Base-by-base conservation (phyloP, 2,797 vertebrate species). In the Margarornis squamiger region DNA sequence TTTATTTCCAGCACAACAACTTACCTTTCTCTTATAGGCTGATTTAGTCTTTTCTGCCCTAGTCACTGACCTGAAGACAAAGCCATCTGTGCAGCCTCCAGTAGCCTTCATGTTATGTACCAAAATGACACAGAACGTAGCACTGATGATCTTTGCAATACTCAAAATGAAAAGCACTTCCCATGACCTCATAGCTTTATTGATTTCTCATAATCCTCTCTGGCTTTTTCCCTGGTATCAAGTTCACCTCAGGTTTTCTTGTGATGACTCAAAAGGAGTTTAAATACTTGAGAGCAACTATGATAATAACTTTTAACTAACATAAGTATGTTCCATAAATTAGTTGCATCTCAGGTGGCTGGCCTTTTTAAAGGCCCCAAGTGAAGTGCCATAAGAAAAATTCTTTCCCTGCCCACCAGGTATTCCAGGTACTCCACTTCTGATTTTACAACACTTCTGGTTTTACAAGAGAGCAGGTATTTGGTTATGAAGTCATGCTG, bases 11-110 rank as follows among this genome's bases (percentile, higher is more conserved):
- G 55, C 72, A 84, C 39, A 93, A 77, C 58, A 72, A 84, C 58
- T 41, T 78, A 55, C 24, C 29, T 78, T 91, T 83, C 57, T 94
- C 92, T 92, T 70, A 86, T 54, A 66, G 78, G 58, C 27, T 81
- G 78, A 90, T 90, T 87, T 58, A 87, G 70, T 81, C 43, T 79
- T 70, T 93, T 92, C 83, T 95, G 83, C 90, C 76, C 83, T 79
- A 67, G 61, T 77, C 78, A 92, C 48, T 89, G 93, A 91, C 84
- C 80, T 95, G 67, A 85, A 67, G 88, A 76, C 1, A 18, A 93
- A 91, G 39, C 88, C 94, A 91, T 89, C 88, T 89, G 75, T 93
- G 84, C 84, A 74, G 18, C 20, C 65, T 80, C 45, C 78, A 71
- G 43, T 9, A 76, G 74, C 77, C 70, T 70, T 93, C 84, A 80